Conservation (phyloP, 64 coral and sea anemone genomes). For the Stichodactyla mertensii region DNA sequence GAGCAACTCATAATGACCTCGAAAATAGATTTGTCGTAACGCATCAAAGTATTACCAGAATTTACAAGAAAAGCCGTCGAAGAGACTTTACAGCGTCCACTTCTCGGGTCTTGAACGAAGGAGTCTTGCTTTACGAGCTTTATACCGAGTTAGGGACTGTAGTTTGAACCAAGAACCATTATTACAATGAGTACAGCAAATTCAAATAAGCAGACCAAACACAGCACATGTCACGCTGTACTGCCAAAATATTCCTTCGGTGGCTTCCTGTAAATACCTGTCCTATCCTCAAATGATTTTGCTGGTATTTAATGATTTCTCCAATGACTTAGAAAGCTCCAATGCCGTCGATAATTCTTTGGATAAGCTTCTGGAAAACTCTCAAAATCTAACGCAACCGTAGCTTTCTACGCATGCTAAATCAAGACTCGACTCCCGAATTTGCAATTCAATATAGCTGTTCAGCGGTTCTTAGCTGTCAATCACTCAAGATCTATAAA, state of each 20-base stretch:
- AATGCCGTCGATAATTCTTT: background rate
- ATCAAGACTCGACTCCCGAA: background rate
- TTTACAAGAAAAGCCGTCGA: background rate
- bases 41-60: background rate
- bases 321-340: background rate
- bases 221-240: background rate
- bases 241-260: background rate
- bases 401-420: conserved; percentile 8
- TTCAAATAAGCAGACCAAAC: background rate
- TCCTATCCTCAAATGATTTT: background rate
- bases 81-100: background rate
- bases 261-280: background rate
- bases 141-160: background rate
- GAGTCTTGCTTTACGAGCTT: background rate
- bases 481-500: background rate
- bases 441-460: conserved; percentile 29
- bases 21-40: conserved; percentile 3
- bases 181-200: background rate
- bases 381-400: background rate
- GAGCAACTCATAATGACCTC: background rate
- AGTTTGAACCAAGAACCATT: background rate
- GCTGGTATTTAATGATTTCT: background rate
- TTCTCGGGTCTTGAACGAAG: background rate
- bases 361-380: background rate
- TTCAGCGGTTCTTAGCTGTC: conserved; percentile 21